Evolutionary conservation across 2,113 vertebrate species (phyloP).

Genomic region (Grantiella picta): DNA sequence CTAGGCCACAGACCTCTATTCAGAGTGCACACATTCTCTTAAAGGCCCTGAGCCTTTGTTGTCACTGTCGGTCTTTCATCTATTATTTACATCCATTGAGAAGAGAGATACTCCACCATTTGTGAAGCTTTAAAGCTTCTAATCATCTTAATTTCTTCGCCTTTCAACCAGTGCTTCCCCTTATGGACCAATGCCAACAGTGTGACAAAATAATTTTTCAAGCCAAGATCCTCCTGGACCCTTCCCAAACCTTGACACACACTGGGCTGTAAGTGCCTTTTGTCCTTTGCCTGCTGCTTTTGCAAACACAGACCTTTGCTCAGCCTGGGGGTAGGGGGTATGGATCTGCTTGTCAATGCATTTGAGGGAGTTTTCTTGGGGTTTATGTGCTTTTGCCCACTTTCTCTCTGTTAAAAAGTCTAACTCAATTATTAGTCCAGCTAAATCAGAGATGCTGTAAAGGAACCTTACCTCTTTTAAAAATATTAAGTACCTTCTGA

Average conservation of each 20-base stretch:
- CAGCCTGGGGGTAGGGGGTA: not conserved
- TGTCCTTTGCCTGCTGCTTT: not conserved
- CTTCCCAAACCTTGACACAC: constrained; percentile 25
- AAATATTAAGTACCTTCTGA: not conserved
- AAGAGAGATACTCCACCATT: constrained; percentile 74
- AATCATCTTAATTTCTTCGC: constrained; percentile 78
- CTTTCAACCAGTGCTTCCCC: constrained; percentile 66
- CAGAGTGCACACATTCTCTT: constrained; percentile 78
- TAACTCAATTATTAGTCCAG: not conserved
- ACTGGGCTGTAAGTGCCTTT: not conserved
- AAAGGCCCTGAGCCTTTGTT: constrained; percentile 80
- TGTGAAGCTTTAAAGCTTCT: constrained; percentile 75
- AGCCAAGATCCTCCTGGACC: constrained; percentile 11
- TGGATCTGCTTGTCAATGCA: not conserved
- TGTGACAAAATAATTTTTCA: constrained; percentile 78
- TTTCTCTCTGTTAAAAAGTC: not conserved
- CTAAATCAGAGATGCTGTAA: not conserved
- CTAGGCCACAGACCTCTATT: constrained; percentile 77
- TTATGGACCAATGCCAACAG: constrained; percentile 64
- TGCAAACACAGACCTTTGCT: constrained; percentile 39
- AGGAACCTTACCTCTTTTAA: not conserved
- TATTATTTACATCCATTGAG: constrained; percentile 79
- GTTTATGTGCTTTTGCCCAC: not conserved
- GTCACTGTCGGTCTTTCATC: constrained; percentile 78
- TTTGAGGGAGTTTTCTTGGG: not conserved